Evolutionary conservation across 2,888 invertebrate species (phyloP).

Genomic region (Aspidiotus destructor): DNA sequence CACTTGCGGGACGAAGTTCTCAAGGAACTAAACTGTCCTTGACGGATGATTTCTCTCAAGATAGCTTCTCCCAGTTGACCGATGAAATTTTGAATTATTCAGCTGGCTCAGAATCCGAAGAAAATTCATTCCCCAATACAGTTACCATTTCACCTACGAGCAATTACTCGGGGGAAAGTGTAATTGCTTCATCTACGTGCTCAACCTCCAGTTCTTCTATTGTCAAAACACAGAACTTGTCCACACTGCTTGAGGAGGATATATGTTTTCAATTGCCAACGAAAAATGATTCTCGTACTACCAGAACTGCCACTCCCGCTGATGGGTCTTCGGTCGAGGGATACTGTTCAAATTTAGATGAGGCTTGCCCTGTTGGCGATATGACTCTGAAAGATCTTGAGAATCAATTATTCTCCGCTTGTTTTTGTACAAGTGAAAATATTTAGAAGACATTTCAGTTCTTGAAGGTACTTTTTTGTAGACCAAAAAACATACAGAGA

Average conservation of each 20-base stretch:
- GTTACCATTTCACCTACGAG: conserved; percentile 7
- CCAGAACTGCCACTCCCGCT: not conserved
- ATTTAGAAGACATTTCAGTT: not conserved
- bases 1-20: too few species aligned
- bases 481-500: too few species aligned
- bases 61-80: conserved; percentile 21
- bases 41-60: conserved; percentile 15
- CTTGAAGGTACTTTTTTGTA: too few species aligned
- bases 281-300: not conserved
- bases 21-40: too few species aligned
- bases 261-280: conserved; percentile 11
- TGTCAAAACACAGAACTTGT: not conserved
- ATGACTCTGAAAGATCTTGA: conserved; percentile 23
- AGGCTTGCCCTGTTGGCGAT: conserved; percentile 14
- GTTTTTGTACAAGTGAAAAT: conserved; percentile 19
- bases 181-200: not conserved
- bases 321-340: not conserved
- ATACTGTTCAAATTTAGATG: conserved; percentile 5
- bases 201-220: not conserved
- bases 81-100: conserved; percentile 26
- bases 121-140: not conserved
- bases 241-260: not conserved
- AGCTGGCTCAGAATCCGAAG: not conserved
- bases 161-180: not conserved
- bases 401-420: conserved; percentile 25